Evolutionary conservation across 2,888 invertebrate genomes (phyloP).

Genomic region (Philereme transversata): DNA sequence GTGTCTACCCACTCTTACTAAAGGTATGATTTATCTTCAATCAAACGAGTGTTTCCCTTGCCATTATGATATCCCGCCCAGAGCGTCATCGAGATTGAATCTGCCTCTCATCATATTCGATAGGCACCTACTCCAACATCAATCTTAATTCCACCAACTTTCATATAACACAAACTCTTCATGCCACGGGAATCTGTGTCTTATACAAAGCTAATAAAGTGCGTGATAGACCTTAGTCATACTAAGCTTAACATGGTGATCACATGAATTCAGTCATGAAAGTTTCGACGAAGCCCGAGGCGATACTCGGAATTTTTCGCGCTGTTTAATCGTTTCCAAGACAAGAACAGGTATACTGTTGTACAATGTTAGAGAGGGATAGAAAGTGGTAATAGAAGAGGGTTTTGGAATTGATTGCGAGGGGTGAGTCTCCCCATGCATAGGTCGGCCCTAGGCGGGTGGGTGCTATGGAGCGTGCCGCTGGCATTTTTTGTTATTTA

Average conservation of each 20-base stretch:
- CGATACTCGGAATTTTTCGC: slow-evolving; percentile 60
- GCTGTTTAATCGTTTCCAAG: slow-evolving; percentile 59
- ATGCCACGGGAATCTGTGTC: slow-evolving; percentile 36
- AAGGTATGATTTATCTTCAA: slow-evolving; percentile 14
- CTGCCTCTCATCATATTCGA: slow-evolving; percentile 66
- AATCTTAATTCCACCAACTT: slow-evolving; percentile 57
- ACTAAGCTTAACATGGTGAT: slow-evolving; percentile 38
- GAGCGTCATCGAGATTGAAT: slow-evolving; percentile 68
- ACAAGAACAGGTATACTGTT: slow-evolving; percentile 47
- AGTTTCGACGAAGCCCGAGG: slow-evolving; percentile 61
- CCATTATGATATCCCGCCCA: slow-evolving; percentile 66
- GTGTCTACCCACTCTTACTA: background rate
- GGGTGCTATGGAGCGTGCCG: slow-evolving; percentile 67
- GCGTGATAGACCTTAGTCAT: slow-evolving; percentile 2
- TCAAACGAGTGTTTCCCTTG: slow-evolving; percentile 41
- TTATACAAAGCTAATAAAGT: slow-evolving; percentile 26
- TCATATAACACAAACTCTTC: slow-evolving; percentile 13
- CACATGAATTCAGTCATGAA: slow-evolving; percentile 67
- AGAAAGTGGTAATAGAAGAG: slow-evolving; percentile 61
- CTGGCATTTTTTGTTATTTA: slow-evolving; percentile 77
- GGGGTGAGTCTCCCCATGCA: slow-evolving; percentile 74
- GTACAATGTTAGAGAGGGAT: slow-evolving; percentile 50
- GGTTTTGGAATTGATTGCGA: slow-evolving; percentile 73
- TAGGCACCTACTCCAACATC: slow-evolving; percentile 60
- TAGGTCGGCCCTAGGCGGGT: slow-evolving; percentile 69